Evolutionary conservation across 2,797 vertebrate species (phyloP), one percentile per base, ranked within the genome.

Genomic region (Pipistrellus kuhlii): DNA sequence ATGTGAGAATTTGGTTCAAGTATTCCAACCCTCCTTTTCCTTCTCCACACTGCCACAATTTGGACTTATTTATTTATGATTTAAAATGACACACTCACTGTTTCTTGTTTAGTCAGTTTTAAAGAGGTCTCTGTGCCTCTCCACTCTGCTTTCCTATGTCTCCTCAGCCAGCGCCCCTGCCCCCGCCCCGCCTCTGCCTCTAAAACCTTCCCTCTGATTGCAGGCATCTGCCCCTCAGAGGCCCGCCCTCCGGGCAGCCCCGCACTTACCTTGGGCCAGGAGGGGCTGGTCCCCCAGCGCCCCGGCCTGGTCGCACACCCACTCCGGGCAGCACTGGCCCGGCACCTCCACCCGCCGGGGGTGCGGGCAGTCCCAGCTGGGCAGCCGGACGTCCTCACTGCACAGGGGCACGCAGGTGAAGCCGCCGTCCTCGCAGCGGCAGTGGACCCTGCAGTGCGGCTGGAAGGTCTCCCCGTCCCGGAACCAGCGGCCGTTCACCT

Each of bases 311-410:
- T 99, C 98, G 5, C 99, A 99, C 97, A 99, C 98, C 99, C 99
- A 99, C 95, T 99, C 99, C 0, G 98, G 99, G 96, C 99, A 99
- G 98, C 99, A 99, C 95, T 98, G 99, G 35, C 99, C 99, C 0
- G 98, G 99, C 7, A 99, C 94, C 53, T 98, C 98, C 17, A 99
- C 80, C 0, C 97, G 98, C 69, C 98, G 98, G 0, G 99, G 99
- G 94, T 98, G 80, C 32, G 99, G 99, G 80, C 99, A 99, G 97
- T 99, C 99, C 0, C 98, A 97, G 51, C 97, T 98, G 92, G 99
- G 99, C 85, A 99, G 98, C 38, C 97, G 98, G 5, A 97, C 77
- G 0, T 98, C 98, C 94, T 99, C 97, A 2, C 98, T 98, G 98
- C 99, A 99, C 1, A 98, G 97, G 0, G 99, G 98, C 93, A 99